These are phyloP conservation scores for Melierax canorus DNA, from an alignment of 2,113 vertebrate species.

Conservation along the genomic window DNA sequence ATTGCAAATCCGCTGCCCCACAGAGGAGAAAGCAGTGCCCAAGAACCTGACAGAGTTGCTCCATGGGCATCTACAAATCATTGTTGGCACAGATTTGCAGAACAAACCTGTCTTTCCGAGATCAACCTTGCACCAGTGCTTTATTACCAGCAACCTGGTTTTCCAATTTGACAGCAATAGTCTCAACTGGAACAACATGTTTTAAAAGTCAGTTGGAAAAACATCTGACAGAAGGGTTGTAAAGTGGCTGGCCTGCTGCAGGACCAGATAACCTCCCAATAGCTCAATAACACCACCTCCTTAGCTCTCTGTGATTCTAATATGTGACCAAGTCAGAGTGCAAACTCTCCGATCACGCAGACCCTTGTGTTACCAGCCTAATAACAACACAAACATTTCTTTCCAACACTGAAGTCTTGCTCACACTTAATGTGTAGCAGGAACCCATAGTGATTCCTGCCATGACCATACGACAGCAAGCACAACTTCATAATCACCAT, in stretches of 20 bases:
- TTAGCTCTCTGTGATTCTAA: background rate
- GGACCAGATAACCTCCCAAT: background rate
- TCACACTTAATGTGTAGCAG: background rate
- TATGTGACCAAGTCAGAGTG: background rate
- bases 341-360: background rate
- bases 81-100: background rate
- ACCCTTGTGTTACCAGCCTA: background rate
- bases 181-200: background rate
- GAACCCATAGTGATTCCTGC: background rate
- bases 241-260: background rate
- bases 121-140: background rate
- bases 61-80: background rate
- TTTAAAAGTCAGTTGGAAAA: background rate
- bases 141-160: background rate
- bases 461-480: background rate
- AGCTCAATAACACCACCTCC: background rate
- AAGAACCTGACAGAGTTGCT: background rate
- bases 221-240: background rate
- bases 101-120: background rate
- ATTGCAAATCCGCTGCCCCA: background rate
- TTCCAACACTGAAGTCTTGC: background rate
- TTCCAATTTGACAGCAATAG: background rate
- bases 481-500: background rate
- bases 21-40: background rate
- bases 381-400: background rate